Conservation (phyloP, 2,888 invertebrate genomes). For the Tipula vernalis region DNA sequence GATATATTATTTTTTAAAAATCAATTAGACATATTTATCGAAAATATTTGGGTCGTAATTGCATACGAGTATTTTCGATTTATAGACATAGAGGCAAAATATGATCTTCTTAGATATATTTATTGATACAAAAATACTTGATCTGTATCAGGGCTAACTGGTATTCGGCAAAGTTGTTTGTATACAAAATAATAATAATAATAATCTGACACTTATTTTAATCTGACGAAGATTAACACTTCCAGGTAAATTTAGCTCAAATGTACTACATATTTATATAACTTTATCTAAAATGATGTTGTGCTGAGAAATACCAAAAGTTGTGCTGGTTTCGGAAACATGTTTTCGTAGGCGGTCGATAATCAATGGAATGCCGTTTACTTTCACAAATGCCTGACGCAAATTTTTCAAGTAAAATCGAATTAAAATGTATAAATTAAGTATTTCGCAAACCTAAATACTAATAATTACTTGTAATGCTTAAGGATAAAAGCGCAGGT, state of each 20-base stretch:
- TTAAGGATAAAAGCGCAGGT: too few relatives aligned
- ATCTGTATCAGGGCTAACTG: background rate
- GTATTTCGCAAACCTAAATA: background rate
- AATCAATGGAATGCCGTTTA: background rate
- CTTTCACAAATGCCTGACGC: background rate
- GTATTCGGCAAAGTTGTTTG: background rate
- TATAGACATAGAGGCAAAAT: background rate
- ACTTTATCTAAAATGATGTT: background rate
- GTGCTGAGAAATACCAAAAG: background rate
- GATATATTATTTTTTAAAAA: background rate
- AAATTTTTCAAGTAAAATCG: background rate
- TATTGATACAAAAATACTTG: background rate
- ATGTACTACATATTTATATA: background rate
- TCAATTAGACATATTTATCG: background rate
- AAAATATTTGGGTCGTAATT: background rate
- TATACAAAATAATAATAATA: background rate
- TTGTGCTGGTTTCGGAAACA: background rate
- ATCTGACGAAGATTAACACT: background rate
- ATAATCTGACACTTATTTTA: background rate
- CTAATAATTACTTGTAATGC: too few relatives aligned
- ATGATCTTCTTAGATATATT: background rate
- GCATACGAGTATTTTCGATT: background rate
- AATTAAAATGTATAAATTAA: background rate
- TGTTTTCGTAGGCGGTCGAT: background rate
- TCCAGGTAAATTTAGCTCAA: background rate